phyloP scores from a whole-genome alignment of 2,888 invertebrate genomes.

The Pilophorus perplexus region DNA sequence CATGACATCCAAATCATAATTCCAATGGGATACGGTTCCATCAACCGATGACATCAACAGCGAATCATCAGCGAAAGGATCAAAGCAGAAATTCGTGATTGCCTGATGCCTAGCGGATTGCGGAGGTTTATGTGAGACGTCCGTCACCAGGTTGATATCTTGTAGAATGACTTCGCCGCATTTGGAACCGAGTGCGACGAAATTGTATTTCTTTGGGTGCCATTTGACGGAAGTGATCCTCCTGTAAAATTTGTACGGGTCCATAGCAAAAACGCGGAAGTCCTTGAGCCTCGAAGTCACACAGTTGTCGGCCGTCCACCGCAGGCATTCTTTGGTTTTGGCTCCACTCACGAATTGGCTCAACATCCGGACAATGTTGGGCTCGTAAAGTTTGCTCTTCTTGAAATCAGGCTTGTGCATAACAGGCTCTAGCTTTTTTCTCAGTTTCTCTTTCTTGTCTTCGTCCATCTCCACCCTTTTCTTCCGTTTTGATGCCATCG shows the following conservation, averaged over 20 bases:
- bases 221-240: conserved; percentile 45
- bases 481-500: conserved; percentile 5
- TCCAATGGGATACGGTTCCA: conserved; percentile 44
- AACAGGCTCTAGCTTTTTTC: conserved; percentile 20
- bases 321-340: background rate
- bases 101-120: conserved; percentile 19
- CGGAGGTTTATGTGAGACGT: background rate
- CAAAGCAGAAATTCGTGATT: conserved; percentile 45
- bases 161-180: conserved; percentile 44
- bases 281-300: conserved; percentile 33
- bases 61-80: conserved; percentile 39
- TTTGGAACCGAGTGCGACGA: conserved; percentile 46
- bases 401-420: conserved; percentile 5
- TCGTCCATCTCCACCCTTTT: background rate
- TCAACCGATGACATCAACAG: conserved; percentile 46
- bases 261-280: conserved; percentile 38
- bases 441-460: background rate
- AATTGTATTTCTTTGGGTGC: conserved; percentile 44
- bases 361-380: conserved; percentile 37
- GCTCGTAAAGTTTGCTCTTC: conserved; percentile 29
- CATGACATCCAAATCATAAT: conserved; percentile 25
- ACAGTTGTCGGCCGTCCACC: conserved; percentile 37
- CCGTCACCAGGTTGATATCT: conserved; percentile 27
- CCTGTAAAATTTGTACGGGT: conserved; percentile 38
- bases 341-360: conserved; percentile 35